phyloP scores from a whole-genome alignment of 2,113 vertebrate species.

The Hiodon alosoides region DNA sequence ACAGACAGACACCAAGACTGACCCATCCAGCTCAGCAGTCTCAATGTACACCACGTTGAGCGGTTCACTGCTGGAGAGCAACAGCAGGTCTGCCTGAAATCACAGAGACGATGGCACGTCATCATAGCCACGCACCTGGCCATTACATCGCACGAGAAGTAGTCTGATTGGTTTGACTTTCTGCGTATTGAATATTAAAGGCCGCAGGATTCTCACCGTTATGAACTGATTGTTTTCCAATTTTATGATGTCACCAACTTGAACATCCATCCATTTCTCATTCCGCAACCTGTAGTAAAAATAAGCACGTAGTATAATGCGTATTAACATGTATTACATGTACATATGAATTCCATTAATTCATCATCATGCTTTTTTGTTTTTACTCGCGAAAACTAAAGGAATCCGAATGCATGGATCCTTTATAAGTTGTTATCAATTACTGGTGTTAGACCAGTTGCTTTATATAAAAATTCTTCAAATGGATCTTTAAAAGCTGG shows the following conservation, averaged over 20 bases:
- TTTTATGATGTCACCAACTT: conserved; percentile 93
- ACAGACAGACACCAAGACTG: conserved; percentile 36
- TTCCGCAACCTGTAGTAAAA: conserved; percentile 65
- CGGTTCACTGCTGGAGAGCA: conserved; percentile 91
- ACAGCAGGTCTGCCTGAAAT: conserved; percentile 81
- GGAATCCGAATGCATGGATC: too few species aligned
- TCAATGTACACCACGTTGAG: conserved; percentile 85
- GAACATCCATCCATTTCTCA: conserved; percentile 90
- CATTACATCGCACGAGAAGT: neutral
- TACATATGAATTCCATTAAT: too few species aligned
- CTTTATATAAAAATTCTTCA: too few species aligned
- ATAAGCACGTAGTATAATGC: too few species aligned
- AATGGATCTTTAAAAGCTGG: too few species aligned
- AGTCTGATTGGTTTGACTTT: neutral
- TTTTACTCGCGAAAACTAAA: too few species aligned
- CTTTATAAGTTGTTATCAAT: too few species aligned
- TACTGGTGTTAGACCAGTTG: too few species aligned
- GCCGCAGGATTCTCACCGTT: conserved; percentile 67
- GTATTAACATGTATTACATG: too few species aligned
- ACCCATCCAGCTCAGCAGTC: conserved; percentile 93
- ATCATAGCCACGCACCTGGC: neutral
- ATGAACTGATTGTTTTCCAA: conserved; percentile 90
- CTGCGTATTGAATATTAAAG: neutral
- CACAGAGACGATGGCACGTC: conserved; percentile 10
- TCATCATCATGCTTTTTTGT: too few species aligned